Conservation (phyloP, 1,140 invertebrate species). For the Paralvinella palmiformis region DNA sequence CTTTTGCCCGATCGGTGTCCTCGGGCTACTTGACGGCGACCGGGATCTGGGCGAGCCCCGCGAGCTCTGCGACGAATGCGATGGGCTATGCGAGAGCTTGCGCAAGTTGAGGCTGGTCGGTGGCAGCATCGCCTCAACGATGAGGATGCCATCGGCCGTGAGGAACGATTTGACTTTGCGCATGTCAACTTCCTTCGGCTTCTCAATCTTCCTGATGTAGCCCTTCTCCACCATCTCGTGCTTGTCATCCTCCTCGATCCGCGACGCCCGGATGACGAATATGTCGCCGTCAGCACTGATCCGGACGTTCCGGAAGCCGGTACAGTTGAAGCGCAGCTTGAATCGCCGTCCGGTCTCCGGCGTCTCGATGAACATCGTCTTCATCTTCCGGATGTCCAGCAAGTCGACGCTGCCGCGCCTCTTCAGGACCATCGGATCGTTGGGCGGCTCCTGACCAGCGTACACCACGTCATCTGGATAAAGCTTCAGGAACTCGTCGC, state of each 20-base stretch:
- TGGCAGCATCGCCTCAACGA: conserved; percentile 13
- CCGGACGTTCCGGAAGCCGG: conserved; percentile 11
- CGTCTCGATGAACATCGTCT: conserved; percentile 16
- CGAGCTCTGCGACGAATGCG: conserved; percentile 17
- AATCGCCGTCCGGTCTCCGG: conserved; percentile 14
- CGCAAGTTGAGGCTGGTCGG: conserved; percentile 12
- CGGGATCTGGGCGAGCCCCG: neutral
- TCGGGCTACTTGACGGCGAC: conserved; percentile 6
- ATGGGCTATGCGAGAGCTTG: conserved; percentile 21
- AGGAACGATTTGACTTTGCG: conserved; percentile 15
- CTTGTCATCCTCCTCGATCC: conserved; percentile 5
- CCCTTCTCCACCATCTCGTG: neutral
- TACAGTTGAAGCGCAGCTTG: conserved; percentile 14
- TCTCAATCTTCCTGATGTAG: conserved; percentile 13
- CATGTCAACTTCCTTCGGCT: conserved; percentile 17
- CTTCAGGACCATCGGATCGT: conserved; percentile 18
- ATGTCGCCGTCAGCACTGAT: conserved; percentile 14
- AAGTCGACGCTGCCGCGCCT: conserved; percentile 17
- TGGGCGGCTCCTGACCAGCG: conserved; percentile 13
- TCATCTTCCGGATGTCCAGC: conserved; percentile 18
- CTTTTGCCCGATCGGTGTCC: conserved; percentile 12
- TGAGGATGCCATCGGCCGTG: conserved; percentile 14
- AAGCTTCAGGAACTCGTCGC: conserved; percentile 20
- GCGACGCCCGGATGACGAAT: conserved; percentile 10
- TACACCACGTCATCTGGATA: conserved; percentile 13